Conservation (phyloP, 2,888 invertebrate genomes). For the Eueremaeus valkanovi region DNA sequence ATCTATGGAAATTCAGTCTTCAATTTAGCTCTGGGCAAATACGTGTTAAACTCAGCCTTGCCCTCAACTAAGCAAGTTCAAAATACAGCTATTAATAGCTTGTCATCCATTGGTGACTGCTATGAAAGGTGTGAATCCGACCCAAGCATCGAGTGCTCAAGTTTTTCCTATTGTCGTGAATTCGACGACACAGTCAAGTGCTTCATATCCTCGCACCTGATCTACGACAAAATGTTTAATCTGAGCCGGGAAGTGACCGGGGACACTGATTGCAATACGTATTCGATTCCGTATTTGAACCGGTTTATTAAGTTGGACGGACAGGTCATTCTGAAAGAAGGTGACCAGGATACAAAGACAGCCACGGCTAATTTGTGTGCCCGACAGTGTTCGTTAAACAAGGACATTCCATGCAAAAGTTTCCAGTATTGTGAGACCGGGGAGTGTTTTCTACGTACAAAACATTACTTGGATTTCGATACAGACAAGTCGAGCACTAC, state of each 20-base stretch:
- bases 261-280: not conserved
- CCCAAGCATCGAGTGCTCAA: not conserved
- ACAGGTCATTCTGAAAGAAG: not conserved
- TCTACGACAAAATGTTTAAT: not conserved
- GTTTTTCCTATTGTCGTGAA: not conserved
- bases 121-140: not conserved
- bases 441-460: not conserved
- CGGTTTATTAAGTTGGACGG: not conserved
- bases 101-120: not conserved
- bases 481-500: not conserved
- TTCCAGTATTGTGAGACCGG: constrained; percentile 1
- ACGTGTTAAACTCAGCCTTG: not conserved
- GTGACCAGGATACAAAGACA: not conserved
- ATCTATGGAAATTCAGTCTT: not conserved
- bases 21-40: not conserved
- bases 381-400: not conserved
- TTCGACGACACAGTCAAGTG: not conserved
- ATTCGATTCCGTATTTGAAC: not conserved
- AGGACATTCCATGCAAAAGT: not conserved
- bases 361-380: not conserved
- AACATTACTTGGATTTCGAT: not conserved
- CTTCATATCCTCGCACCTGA: not conserved
- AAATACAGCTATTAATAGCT: not conserved
- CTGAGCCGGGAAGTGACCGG: not conserved
- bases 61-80: not conserved